phyloP scores from a whole-genome alignment of 2,797 vertebrate species.

The Lophotriccus pileatus region DNA sequence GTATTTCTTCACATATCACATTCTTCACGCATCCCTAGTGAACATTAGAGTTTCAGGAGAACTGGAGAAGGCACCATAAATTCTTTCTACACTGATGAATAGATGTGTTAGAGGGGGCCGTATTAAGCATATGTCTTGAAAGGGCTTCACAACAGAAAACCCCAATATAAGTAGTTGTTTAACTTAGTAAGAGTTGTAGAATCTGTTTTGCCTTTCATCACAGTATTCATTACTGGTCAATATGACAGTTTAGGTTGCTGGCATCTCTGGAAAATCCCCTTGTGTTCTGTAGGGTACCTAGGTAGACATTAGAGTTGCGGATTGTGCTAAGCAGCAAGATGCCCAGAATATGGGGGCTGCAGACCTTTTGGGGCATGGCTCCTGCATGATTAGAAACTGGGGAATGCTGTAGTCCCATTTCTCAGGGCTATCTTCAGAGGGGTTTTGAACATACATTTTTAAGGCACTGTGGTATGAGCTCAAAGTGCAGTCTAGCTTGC shows the following conservation, averaged over 20 bases:
- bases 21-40: background rate
- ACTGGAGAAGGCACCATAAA: background rate
- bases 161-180: background rate
- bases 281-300: background rate
- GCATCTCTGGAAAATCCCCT: background rate
- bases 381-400: background rate
- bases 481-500: background rate
- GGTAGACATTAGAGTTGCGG: background rate
- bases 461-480: background rate
- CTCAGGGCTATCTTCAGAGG: background rate
- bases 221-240: background rate
- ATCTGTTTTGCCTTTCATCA: background rate
- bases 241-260: background rate
- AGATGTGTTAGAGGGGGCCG: rapidly evolving
- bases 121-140: background rate
- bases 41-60: background rate
- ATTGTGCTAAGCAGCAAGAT: background rate
- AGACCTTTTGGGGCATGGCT: background rate
- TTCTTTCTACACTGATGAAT: background rate
- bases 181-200: background rate
- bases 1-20: background rate
- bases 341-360: rapidly evolving
- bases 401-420: background rate
- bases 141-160: background rate
- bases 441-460: background rate